Base-by-base conservation (phyloP, 2,888 invertebrate genomes). In the Scaeva pyrastri region DNA sequence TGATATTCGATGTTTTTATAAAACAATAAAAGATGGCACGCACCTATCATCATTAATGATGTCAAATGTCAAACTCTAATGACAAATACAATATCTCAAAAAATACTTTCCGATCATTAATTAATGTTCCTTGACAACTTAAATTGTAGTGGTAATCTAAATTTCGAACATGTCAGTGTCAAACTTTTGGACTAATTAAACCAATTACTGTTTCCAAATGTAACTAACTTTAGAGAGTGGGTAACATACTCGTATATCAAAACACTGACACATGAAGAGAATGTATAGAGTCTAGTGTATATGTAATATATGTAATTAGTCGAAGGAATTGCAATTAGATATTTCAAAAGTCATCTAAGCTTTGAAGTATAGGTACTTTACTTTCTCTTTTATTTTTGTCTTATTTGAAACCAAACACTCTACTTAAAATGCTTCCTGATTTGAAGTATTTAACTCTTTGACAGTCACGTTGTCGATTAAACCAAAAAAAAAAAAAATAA, bases 361-460 rank as follows among this genome's bases (percentile, higher is more conserved):
- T 55, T 31, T 16, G n/a, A 31, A 31, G 31, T 31, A 26, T 4
- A 16, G 8, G 31, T 31, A 31, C 31, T 31, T 31, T 56, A 31
- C 56, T 56, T 56, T 56, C 56, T 11, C 56, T 56, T 56, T 31
- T 77, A 72, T 55, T 50, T 2, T 58, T 50, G 23, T 41, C 10
- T 50, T 36, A 19, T 45, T 71, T 76, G 72, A 78, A 48, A 82
- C 43, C 50, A 77, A 60, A 68, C 72, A 82, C 58, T 82, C 52
- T 31, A 58, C 12, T 66, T 60, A 50, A 64, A 82, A 52, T 82
- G 52, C 39, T 82, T 82, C 82, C 82, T 78, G 82, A 82, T 78
- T 82, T 66, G 16, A 23, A 43, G 50, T 58, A 81, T 50, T 66
- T 39, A 41, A 81, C 76, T 70, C 71, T 64, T 76, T 80, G 80